These are phyloP conservation scores for Neomonachus schauinslandi DNA, from an alignment of 2,113 vertebrate genomes.

Conservation along the genomic window DNA sequence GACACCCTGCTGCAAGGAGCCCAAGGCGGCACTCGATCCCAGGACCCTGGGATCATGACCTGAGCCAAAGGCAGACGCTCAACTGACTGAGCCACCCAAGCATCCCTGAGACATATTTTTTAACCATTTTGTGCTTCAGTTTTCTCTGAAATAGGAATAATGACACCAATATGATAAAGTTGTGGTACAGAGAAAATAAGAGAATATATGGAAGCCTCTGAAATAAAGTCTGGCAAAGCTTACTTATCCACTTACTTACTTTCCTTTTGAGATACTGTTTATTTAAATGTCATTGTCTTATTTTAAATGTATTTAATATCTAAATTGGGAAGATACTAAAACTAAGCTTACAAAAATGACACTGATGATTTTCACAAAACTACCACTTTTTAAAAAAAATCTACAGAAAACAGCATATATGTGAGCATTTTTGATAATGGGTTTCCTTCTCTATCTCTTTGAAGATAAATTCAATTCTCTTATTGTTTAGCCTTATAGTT, in stretches of 20 bases:
- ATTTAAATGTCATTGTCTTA: slow-evolving; percentile 16
- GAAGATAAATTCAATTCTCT: slow-evolving; percentile 21
- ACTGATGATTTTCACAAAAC: neutral
- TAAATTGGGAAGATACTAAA: neutral
- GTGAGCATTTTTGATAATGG: neutral
- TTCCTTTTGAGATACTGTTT: neutral
- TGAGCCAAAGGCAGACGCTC: neutral
- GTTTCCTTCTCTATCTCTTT: neutral
- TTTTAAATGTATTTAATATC: slow-evolving; percentile 4
- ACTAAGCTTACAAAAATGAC: slow-evolving; percentile 3
- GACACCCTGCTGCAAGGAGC: no score
- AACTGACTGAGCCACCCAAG: neutral
- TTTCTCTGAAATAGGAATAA: neutral
- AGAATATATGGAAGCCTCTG: neutral
- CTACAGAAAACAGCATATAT: neutral
- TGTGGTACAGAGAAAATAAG: neutral
- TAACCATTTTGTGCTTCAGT: neutral
- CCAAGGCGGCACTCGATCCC: no score
- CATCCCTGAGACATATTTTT: neutral
- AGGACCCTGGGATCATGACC: no score
- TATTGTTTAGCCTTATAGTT: slow-evolving; percentile 37
- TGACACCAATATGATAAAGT: neutral
- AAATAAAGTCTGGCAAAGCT: neutral
- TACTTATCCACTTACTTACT: neutral
- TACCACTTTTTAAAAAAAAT: neutral